Base-by-base conservation (phyloP, 2,797 vertebrate genomes). In the Peromyscus eremicus region DNA sequence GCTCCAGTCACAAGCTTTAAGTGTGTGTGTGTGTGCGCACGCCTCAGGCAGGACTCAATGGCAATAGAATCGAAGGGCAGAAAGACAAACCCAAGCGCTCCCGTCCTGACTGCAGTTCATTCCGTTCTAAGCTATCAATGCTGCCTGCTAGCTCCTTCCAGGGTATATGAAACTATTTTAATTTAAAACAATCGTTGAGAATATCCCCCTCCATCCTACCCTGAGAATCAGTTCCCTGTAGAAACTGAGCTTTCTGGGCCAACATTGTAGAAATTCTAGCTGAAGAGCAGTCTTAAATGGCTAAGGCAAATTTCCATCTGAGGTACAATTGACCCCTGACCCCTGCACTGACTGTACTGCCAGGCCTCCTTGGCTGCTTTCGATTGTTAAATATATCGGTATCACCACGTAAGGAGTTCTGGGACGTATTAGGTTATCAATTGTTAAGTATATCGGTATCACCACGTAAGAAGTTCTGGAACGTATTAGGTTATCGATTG, bases 331-430 rank as follows among this genome's bases (percentile, higher is more conserved):
- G 94, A 68, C 89, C 86, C 84, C 29, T 25, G 0, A 21, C 29
- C 70, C n/a, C 34, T 29, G n/a, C 34, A 16, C 34, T 55, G 43
- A 85, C 14, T 55, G 68, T 17, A 2, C 10, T 60, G 92, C 95
- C 91, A 87, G 92, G n/a, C 83, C 77, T 86, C 60, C 85, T 96
- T 92, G 71, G 87, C 95, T 97, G 87, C 95, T 97, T 97, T 43
- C 84, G 17, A 95, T 96, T 91, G 66, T 88, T 94, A 95, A 94
- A 43, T 93, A 80, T 84, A 93, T 91, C 71, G 77, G 37, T 93
- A 80, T 91, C 43, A 25, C 76, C 89, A 80, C 49, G 90, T 21
- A 73, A 73, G 81, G 97, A 96, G 73, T 95, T 60, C 92, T 95
- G 60, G 43, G 80, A 96, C 76, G 91, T 79, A 60, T 6, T 86